Evolutionary conservation across 2,888 invertebrate species (phyloP).

Genomic region (Carabus problematicus): DNA sequence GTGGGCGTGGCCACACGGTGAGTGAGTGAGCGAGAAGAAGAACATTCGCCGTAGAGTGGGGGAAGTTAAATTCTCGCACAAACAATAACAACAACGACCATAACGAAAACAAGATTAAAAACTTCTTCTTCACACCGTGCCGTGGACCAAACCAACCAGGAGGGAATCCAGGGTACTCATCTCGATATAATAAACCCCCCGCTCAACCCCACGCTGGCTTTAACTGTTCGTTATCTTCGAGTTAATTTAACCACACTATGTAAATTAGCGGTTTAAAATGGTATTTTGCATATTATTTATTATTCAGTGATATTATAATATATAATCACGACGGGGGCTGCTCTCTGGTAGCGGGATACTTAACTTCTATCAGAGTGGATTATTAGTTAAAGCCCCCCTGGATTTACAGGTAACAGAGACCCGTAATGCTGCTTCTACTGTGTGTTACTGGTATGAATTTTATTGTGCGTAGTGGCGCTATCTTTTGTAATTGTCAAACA

Average conservation of each 20-base stretch:
- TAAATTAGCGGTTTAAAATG: constrained; percentile 38
- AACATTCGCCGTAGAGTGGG: not conserved
- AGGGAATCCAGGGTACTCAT: not conserved
- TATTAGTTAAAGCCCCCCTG: no score
- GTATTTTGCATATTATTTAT: constrained; percentile 37
- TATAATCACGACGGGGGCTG: no score
- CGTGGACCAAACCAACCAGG: no score
- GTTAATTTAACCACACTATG: constrained; percentile 34
- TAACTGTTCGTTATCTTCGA: constrained; percentile 30
- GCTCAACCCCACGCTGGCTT: not conserved
- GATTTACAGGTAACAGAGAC: no score
- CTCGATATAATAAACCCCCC: constrained; percentile 3
- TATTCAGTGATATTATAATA: constrained; percentile 3
- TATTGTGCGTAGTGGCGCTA: no score
- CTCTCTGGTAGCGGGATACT: no score
- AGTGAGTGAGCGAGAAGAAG: not conserved
- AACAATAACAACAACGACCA: constrained; percentile 33
- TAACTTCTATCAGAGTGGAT: no score
- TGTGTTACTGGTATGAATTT: no score
- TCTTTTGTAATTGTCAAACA: no score
- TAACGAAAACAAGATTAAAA: constrained; percentile 41
- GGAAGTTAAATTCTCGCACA: constrained; percentile 22
- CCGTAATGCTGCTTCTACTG: no score
- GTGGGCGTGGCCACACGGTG: not conserved
- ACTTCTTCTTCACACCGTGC: constrained; percentile 2